phyloP scores from a whole-genome alignment of 2,113 vertebrate genomes.

The Galemys pyrenaicus region DNA sequence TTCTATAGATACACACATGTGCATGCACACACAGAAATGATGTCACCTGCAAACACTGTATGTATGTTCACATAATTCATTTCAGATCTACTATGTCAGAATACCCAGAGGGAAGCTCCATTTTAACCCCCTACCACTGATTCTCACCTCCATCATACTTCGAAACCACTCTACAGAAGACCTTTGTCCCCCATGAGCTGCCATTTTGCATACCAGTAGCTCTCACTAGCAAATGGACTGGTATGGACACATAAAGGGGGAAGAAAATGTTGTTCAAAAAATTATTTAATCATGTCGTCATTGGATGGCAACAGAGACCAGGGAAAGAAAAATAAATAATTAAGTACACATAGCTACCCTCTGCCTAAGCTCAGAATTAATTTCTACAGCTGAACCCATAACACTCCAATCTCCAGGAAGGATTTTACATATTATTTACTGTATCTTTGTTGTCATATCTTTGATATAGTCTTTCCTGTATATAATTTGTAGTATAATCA shows the following conservation, averaged over 20 bases:
- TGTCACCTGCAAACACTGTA: background rate
- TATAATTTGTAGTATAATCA: too few relatives aligned
- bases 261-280: background rate
- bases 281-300: background rate
- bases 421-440: background rate
- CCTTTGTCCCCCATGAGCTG: accelerated
- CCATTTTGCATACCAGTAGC: background rate
- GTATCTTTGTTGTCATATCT: background rate
- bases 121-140: background rate
- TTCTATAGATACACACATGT: too few relatives aligned
- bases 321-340: background rate
- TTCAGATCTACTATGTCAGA: background rate
- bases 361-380: background rate
- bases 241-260: background rate
- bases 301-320: background rate
- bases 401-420: background rate
- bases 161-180: background rate
- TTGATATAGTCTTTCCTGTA: too few relatives aligned
- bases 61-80: background rate
- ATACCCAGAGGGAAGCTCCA: background rate
- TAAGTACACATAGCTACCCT: background rate
- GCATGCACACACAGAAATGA: too few relatives aligned
- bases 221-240: background rate
- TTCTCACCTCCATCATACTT: background rate
- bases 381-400: background rate